A percentile compares a stretch with the other conserved stretches of the same genome.
phyloP scores from a whole-genome alignment of 1,140 invertebrate genomes.

The Mizuhopecten yessoensis region DNA sequence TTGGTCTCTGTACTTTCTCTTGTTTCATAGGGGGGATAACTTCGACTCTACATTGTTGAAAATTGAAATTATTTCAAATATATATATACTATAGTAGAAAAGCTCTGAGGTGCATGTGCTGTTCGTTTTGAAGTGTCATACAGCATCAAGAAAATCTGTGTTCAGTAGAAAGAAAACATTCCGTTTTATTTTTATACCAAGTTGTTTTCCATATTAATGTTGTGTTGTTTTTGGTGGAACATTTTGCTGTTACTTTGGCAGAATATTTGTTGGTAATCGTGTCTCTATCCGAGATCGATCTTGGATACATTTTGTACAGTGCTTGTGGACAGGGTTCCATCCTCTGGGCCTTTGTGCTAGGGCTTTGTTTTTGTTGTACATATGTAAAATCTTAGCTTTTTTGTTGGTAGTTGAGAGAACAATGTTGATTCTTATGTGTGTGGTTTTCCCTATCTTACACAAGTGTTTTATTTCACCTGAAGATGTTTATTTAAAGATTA shows the following conservation, averaged over 20 bases:
- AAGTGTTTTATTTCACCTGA: background rate
- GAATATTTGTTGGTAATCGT: background rate
- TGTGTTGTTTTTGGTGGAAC: background rate
- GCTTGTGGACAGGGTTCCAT: background rate
- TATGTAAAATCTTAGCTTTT: background rate
- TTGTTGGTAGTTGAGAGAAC: background rate
- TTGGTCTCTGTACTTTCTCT: background rate
- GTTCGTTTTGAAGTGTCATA: constrained; percentile 36
- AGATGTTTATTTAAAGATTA: constrained; percentile 28
- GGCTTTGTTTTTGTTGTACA: background rate
- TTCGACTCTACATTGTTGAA: background rate
- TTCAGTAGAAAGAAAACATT: constrained; percentile 20
- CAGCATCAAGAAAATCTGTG: background rate
- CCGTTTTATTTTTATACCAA: constrained; percentile 24
- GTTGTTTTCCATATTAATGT: constrained; percentile 17
- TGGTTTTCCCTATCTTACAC: background rate
- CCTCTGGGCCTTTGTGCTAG: background rate
- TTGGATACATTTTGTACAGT: background rate
- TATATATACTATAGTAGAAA: background rate
- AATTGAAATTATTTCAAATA: background rate
- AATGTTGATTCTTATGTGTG: background rate
- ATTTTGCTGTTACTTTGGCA: background rate
- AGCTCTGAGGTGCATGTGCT: background rate
- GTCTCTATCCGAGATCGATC: background rate
- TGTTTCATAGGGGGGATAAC: background rate